phyloP scores from a whole-genome alignment of 2,797 vertebrate genomes.

The Cygnus olor region DNA sequence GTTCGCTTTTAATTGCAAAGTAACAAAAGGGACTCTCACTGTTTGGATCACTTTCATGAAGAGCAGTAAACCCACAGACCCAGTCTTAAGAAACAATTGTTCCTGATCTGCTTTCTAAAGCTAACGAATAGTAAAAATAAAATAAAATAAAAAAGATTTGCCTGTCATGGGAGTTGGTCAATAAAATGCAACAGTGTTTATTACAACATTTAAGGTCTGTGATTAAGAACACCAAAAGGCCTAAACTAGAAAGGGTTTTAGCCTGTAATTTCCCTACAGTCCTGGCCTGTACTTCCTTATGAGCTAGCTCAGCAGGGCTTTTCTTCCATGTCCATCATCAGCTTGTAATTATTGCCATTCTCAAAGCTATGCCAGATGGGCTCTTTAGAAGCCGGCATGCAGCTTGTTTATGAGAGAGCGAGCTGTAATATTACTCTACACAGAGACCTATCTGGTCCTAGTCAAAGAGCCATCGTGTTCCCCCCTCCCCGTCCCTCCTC shows the following conservation, averaged over 20 bases:
- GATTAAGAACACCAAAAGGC: conserved; percentile 85
- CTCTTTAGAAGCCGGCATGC: conserved; percentile 82
- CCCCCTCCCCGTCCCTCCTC: conserved; percentile 17
- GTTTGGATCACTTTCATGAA: conserved; percentile 51
- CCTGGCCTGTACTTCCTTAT: conserved; percentile 83
- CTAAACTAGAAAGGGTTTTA: conserved; percentile 84
- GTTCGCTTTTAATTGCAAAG: background rate
- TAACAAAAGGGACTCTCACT: conserved; percentile 5
- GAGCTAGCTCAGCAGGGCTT: conserved; percentile 82
- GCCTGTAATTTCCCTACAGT: conserved; percentile 85
- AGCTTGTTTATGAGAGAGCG: conserved; percentile 80
- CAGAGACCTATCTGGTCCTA: conserved; percentile 79
- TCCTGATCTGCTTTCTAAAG: conserved; percentile 19
- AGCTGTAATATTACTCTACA: conserved; percentile 81
- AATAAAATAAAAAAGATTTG: conserved; percentile 79
- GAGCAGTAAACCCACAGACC: conserved; percentile 14
- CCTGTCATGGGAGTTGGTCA: conserved; percentile 80
- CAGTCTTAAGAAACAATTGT: background rate
- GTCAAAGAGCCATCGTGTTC: conserved; percentile 74
- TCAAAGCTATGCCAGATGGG: conserved; percentile 86
- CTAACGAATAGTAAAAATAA: conserved; percentile 79
- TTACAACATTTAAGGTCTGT: conserved; percentile 86
- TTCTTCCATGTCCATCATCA: conserved; percentile 84
- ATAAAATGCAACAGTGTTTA: conserved; percentile 85
- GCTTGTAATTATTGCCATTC: conserved; percentile 88